phyloP scores from a whole-genome alignment of 1,140 invertebrate species.

The Drosophila bifasciata region DNA sequence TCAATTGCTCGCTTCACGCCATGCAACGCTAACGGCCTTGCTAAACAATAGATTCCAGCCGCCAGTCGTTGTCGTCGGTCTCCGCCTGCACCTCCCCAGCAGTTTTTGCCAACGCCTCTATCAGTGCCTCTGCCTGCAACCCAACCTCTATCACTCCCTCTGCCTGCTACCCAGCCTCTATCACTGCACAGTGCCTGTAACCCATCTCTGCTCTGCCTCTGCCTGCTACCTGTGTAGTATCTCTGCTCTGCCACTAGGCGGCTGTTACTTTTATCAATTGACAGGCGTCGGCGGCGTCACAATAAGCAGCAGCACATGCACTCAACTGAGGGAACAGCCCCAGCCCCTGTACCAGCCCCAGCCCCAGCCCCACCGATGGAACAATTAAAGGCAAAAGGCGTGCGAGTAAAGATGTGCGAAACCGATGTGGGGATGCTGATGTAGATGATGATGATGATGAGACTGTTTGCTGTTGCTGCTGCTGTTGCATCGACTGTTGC shows the following conservation, averaged over 20 bases:
- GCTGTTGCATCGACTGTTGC: conserved; percentile 19
- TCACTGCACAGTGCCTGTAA: too few species aligned
- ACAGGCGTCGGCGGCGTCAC: conserved; percentile 63
- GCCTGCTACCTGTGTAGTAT: conserved; percentile 16
- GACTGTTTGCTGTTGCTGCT: conserved; percentile 12
- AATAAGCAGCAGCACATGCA: conserved; percentile 64
- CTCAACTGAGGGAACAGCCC: conserved; percentile 62
- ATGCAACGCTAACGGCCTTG: conserved; percentile 82
- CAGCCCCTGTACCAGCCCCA: too few species aligned
- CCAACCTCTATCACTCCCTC: too few species aligned
- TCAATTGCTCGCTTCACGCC: conserved; percentile 68
- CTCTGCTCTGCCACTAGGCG: too few species aligned
- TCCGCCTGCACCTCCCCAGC: too few species aligned
- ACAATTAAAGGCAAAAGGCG: conserved; percentile 76
- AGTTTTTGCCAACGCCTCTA: too few species aligned
- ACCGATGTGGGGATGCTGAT: conserved; percentile 37
- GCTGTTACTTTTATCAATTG: conserved; percentile 74
- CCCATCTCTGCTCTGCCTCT: too few species aligned
- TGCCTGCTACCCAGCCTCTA: too few species aligned
- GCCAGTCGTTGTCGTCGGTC: conserved; percentile 24
- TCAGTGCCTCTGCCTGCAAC: background rate
- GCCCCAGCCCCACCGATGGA: conserved; percentile 56
- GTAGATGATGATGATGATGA: conserved; percentile 40
- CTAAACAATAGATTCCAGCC: conserved; percentile 74
- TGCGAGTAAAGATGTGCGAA: conserved; percentile 57